Base-by-base conservation (phyloP, 2,113 vertebrate genomes). In the Epinephelus fuscoguttatus region DNA sequence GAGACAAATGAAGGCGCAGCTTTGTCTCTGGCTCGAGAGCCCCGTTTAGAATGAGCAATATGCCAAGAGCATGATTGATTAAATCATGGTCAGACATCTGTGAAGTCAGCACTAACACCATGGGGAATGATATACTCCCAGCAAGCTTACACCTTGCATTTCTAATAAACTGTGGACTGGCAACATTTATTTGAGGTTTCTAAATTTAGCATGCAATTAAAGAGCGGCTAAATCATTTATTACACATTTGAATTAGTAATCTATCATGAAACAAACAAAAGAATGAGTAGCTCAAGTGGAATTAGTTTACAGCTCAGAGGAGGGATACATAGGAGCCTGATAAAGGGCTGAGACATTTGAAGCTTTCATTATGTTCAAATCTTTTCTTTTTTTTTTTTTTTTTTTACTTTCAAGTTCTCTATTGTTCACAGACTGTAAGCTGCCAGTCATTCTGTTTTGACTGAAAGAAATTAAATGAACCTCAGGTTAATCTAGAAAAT, bases 11-110 rank as follows among this genome's bases (percentile, higher is more conserved):
- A 62, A 69, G 69, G 66, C 1, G 6, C 7, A 18, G 73, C 59
- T 80, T 86, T 80, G 80, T 88, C 77, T 88, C 52, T 27, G 14
- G 70, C 69, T 74, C 23, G 11, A 76, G 82, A 89, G 81, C 47
- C 77, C 52, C 25, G 73, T 85, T 88, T 19, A 83, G 76, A 85
- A 79, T 67, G 78, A 89, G 78, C 84, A 80, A 70, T 80, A 82
- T 78, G 67, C 76, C 75, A 76, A 4, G 73, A 86, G 70, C 42
- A 18, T 92, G 86, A 93, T 86, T 80, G 89, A 93, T 89, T 86
- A 84, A 89, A 92, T 93, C 85, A 89, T 56, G 12, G 75, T 76
- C 81, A 87, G 89, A 94, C 90, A 91, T 91, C 90, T 89, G 88
- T 91, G 83, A 91, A 93, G 88, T 88, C 87, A 93, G 88, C 89